Base-by-base conservation (phyloP, 1,140 invertebrate species). In the Steinernema khuongi region DNA sequence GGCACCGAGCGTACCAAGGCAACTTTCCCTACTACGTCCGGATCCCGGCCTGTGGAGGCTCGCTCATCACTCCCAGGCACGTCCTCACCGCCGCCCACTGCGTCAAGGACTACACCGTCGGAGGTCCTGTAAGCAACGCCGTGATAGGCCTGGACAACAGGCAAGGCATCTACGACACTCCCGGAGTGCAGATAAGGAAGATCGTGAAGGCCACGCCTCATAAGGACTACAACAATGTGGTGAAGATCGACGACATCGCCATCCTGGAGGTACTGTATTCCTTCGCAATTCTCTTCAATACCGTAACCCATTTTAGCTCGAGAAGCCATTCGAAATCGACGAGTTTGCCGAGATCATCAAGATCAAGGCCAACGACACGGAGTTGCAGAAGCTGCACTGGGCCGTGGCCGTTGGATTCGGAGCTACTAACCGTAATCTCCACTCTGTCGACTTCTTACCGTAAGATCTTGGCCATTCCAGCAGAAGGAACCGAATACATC, bases 1-100 rank as follows among this genome's bases (percentile, higher is more conserved):
- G 36, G 7, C 36, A 41, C 36, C 36, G 36, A 7, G 36, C 36
- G 7, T 41, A 41, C n/a, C 36, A 41, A 41, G 36, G 36, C 36
- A 41, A 11, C 7, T n/a, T n/a, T 41, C 36, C 87, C 88, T 77
- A 73, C n/a, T n/a, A n/a, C n/a, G n/a, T n/a, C n/a, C n/a, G n/a
- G n/a, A n/a, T n/a, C n/a, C n/a, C n/a, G n/a, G n/a, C 85, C 22
- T 88, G 87, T 74, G 87, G 86, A 1, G 87, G 85, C 17, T 81
- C 83, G 1, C 73, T 88, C 0, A 85, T 88, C 32, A 79, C 85
- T 67, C 79, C 79, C 1, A 80, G 83, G 67, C 88, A 87, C 86
- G 78, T 88, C 0, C 71, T 88, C 4, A 86, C 87, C 0, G 87
- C 87, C 2, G 87, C 85, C 7, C 87, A 88, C 76, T 88, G 87